Evolutionary conservation across 2,113 vertebrate genomes (phyloP).

Genomic region (Spizaetus ornatus): DNA sequence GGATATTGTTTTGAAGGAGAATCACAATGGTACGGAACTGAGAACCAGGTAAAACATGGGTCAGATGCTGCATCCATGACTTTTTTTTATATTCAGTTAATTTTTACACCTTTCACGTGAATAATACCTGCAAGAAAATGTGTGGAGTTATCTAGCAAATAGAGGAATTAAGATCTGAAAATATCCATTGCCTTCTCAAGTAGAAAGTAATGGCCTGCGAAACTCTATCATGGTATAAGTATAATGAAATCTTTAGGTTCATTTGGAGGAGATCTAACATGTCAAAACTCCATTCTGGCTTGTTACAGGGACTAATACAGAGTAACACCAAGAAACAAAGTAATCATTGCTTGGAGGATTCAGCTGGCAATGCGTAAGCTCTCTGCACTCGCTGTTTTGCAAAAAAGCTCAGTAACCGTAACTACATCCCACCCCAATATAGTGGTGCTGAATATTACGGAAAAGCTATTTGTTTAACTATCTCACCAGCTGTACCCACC

Average conservation of each 20-base stretch:
- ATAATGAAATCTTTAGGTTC: slow-evolving; percentile 68
- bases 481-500: background rate
- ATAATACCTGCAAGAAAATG: background rate
- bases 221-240: slow-evolving; percentile 45
- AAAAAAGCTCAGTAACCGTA: background rate
- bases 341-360: background rate
- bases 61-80: background rate
- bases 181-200: slow-evolving; percentile 58
- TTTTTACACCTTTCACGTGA: background rate
- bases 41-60: background rate
- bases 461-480: background rate
- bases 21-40: background rate
- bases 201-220: slow-evolving; percentile 67
- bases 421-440: background rate
- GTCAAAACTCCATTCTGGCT: slow-evolving; percentile 63
- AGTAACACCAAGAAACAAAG: background rate
- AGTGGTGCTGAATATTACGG: background rate
- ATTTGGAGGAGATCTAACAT: slow-evolving; percentile 69
- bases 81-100: background rate
- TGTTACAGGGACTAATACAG: background rate
- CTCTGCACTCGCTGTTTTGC: background rate
- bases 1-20: background rate
- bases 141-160: slow-evolving; percentile 46
- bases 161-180: slow-evolving; percentile 52
- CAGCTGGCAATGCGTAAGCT: background rate